Base-by-base conservation (phyloP, 2,888 invertebrate species). In the Coleophora flavipennella region DNA sequence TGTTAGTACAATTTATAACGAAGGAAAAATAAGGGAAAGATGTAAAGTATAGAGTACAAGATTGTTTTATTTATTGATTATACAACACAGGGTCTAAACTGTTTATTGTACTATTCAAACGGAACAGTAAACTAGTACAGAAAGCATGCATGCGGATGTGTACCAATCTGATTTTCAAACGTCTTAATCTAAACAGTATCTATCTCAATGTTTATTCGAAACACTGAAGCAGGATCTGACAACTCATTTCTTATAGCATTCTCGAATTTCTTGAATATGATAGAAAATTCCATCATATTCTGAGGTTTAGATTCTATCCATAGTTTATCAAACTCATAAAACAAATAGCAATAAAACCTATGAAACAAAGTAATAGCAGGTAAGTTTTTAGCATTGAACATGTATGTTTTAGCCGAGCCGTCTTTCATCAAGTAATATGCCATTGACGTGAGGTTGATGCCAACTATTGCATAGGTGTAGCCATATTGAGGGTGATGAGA, bases 211-310 rank as follows among this genome's bases (percentile, higher is more conserved):
- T 94, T 93, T 74, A 94, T 91, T 83, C 91, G 91, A 72, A 95
- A 93, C 34, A 91, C 86, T 28, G 91, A 89, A 31, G 85, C 86
- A 25, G 91, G 89, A 67, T 92, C 89, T 36, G 89, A 85, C 43
- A 96, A 77, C 45, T 88, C 87, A 46, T 78, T 75, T 59, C 90
- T 87, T 35, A 96, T 90, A 42, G 88, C 87, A 50, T 86, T 88
- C 66, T 95, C 95, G 77, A 97, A 99, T 59, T 90, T 91, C 56
- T 93, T 91, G 65, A 92, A 92, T 42, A 98, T 93, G 35, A 88
- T 87, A 27, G 95, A 93, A 72, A 98, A 99, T 63, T 97, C 95
- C 98, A 99, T 99, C 48, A 99, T 95, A 66, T 95, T 93, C 50
- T 88, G 89, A 1, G 99, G 98, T 61, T 95, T 94, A 13, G 94